A percentile compares a stretch with the other conserved stretches of the same genome.
phyloP scores from a whole-genome alignment of 2,888 invertebrate species.

The Encarsia formosa region DNA sequence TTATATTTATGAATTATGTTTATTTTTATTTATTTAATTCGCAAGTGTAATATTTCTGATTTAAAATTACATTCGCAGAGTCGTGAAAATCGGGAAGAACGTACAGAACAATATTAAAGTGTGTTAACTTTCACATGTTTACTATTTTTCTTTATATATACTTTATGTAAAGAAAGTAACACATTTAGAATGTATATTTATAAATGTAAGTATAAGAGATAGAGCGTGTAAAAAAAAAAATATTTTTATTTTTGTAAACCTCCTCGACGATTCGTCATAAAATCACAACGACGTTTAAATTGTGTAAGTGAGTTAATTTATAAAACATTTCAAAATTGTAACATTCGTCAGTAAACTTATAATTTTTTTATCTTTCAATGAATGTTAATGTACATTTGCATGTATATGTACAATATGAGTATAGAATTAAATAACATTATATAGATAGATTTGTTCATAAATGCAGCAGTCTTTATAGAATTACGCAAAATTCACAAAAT shows the following conservation, averaged over 20 bases:
- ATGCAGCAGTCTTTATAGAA: constrained; percentile 26
- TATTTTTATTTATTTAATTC: constrained; percentile 19
- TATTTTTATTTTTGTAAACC: constrained; percentile 4
- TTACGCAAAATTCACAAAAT: constrained; percentile 23
- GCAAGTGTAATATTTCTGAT: constrained; percentile 21
- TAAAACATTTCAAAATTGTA: constrained; percentile 22
- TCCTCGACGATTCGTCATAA: constrained; percentile 15
- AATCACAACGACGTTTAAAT: constrained; percentile 23
- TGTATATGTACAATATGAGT: constrained; percentile 27
- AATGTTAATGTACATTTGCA: constrained; percentile 24
- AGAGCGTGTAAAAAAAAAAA: constrained; percentile 6
- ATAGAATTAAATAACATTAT: constrained; percentile 26
- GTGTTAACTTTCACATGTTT: constrained; percentile 1
- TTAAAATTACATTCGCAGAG: constrained; percentile 22
- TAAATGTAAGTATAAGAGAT: neutral
- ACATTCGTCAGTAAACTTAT: constrained; percentile 22
- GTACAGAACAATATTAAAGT: constrained; percentile 15
- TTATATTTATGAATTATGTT: constrained; percentile 16
- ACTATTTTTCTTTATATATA: neutral
- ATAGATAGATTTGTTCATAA: constrained; percentile 25
- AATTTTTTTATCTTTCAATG: constrained; percentile 18
- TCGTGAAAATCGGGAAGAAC: constrained; percentile 22
- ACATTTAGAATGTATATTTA: neutral
- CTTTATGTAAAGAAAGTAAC: constrained; percentile 11
- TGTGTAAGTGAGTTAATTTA: constrained; percentile 16